Base-by-base conservation (phyloP, 2,888 invertebrate genomes). In the Physocephala rufipes region DNA sequence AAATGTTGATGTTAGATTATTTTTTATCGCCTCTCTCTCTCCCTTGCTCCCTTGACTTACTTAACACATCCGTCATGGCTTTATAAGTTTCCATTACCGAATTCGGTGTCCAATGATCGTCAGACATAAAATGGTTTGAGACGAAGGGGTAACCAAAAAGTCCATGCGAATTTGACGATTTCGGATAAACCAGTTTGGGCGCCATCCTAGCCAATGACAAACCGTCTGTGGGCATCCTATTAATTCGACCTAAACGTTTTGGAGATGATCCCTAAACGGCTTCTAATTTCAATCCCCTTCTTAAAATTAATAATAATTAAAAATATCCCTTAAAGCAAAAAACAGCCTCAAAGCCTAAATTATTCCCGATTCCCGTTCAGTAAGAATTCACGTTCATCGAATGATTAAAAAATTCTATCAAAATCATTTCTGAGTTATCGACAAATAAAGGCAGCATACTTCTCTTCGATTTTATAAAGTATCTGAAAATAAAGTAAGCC, bases 81-180 rank as follows among this genome's bases (percentile, higher is more conserved):
- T 79, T 80, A 76, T 80, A 86, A 75, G 85, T 82, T 19, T 81
- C 80, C 3, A 80, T 82, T 67, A 84, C 64, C 2, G 82, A 79
- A 24, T 74, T 78, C 21, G 82, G 81, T 0, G 83, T 80, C 86
- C 86, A 86, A 13, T 79, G 79, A 1, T 82, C 76, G 67, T 85
- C 85, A n/a, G 81, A 74, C 76, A 86, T 79, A 74, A 82, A 78
- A 70, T 86, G 86, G 62, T 82, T 80, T 2, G 81, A 80, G 43
- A 84, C 80, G 76, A 71, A 83, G 36, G 80, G 77, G 45, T 78
- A 74, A 13, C 86, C 86, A 43, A 86, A 85, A 16, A 86, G 78
- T 3, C 84, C 84, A 78, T 86, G 86, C 51, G 78, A 78, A 15
- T 79, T 76, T 36, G 83, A 73, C 3, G 82, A 74, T 0, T 78